These are phyloP conservation scores for Lithobates sylvaticus DNA, from an alignment of 2,797 vertebrate genomes.

Conservation along the genomic window DNA sequence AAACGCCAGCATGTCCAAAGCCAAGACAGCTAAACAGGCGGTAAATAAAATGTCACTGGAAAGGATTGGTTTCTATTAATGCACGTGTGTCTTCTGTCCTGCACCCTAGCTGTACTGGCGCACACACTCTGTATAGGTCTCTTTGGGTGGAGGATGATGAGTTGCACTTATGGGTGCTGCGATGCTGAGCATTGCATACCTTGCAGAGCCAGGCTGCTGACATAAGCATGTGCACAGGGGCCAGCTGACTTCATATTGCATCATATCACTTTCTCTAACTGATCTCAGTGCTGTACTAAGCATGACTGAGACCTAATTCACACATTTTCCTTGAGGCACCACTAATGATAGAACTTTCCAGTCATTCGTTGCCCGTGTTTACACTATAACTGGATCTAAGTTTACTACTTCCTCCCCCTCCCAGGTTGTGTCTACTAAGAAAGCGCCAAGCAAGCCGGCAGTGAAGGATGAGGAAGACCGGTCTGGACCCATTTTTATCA, in stretches of 20 bases:
- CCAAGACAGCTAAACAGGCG: conserved; percentile 67
- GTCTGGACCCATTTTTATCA: conserved; percentile 91
- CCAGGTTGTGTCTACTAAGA: conserved; percentile 87
- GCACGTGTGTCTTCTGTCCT: not conserved
- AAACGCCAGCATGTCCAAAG: conserved; percentile 68
- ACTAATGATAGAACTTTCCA: no score
- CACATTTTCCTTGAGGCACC: not conserved
- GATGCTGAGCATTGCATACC: conserved; percentile 54
- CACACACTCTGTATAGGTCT: not conserved
- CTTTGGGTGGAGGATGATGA: conserved; percentile 62
- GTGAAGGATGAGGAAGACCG: conserved; percentile 93
- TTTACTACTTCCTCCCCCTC: conserved; percentile 42
- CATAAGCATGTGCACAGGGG: conserved; percentile 76
- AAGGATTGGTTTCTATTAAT: not conserved
- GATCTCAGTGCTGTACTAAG: not conserved
- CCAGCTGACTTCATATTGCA: conserved; percentile 66
- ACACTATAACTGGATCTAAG: not conserved
- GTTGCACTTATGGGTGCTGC: conserved; percentile 61
- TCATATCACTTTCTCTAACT: not conserved
- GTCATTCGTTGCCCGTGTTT: not conserved
- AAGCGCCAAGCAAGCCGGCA: conserved; percentile 83
- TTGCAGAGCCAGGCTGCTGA: conserved; percentile 68
- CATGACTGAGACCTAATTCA: not conserved
- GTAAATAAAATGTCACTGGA: not conserved
- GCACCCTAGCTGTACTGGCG: not conserved